These are phyloP conservation scores for Coronaproctus castanopsis DNA, from an alignment of 2,888 invertebrate species.

Conservation along the genomic window DNA sequence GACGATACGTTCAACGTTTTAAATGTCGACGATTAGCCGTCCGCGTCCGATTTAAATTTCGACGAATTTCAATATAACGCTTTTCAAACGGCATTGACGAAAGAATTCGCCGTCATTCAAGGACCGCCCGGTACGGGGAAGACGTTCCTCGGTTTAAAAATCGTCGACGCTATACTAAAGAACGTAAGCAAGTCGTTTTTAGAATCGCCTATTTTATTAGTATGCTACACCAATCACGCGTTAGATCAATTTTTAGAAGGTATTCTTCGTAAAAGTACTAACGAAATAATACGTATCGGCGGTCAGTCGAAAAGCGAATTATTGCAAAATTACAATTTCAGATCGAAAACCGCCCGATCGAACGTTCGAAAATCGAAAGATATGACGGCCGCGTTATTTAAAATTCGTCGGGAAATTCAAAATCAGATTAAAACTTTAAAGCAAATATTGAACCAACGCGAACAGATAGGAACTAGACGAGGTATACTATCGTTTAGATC, in stretches of 20 bases:
- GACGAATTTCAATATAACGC: constrained; percentile 48
- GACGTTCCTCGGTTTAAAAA: constrained; percentile 55
- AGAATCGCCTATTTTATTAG: constrained; percentile 45
- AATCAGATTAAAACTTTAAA: no score
- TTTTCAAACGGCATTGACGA: constrained; percentile 41
- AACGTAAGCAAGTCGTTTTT: constrained; percentile 32
- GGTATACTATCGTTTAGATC: neutral
- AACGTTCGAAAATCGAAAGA: no score
- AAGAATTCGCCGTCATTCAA: constrained; percentile 56
- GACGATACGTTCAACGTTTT: constrained; percentile 11
- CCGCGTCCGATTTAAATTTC: constrained; percentile 29
- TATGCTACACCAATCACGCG: constrained; percentile 71
- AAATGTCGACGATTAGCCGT: constrained; percentile 15
- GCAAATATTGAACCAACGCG: no score
- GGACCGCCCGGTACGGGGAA: constrained; percentile 80
- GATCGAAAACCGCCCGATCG: neutral
- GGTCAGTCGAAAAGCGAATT: constrained; percentile 40
- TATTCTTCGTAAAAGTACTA: constrained; percentile 36
- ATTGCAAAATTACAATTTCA: constrained; percentile 24
- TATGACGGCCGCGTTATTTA: no score
- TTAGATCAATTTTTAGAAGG: constrained; percentile 67
- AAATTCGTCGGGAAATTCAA: no score
- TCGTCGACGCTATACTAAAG: constrained; percentile 42
- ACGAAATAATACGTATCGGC: constrained; percentile 44
- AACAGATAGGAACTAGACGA: neutral